phyloP scores from a whole-genome alignment of 2,888 invertebrate genomes.

The Papilio gigon region DNA sequence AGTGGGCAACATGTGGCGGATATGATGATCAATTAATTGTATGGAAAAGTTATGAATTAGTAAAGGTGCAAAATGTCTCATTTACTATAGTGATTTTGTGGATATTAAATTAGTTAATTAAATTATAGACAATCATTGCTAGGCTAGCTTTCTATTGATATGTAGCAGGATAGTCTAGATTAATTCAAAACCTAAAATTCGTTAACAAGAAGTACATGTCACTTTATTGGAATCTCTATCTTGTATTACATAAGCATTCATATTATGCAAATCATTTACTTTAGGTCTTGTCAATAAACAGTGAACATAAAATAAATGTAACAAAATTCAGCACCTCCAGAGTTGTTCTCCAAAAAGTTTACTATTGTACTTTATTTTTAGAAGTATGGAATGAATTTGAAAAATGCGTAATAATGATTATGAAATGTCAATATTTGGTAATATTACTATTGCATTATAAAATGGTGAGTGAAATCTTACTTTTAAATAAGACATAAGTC shows the following conservation, averaged over 20 bases:
- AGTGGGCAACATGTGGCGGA: too few relatives aligned
- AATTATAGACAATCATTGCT: not conserved
- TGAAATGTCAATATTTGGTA: not conserved
- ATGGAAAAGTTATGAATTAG: not conserved
- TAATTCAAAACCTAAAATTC: slow-evolving; percentile 1
- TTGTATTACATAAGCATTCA: not conserved
- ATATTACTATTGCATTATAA: not conserved
- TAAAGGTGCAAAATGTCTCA: not conserved
- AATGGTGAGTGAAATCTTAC: not conserved
- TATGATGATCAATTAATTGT: too few relatives aligned
- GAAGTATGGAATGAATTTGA: not conserved
- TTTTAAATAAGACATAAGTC: not conserved
- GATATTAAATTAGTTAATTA: not conserved
- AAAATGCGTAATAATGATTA: not conserved
- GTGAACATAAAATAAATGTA: slow-evolving; percentile 6
- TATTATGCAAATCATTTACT: not conserved
- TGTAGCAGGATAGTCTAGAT: not conserved
- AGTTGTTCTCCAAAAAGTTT: not conserved
- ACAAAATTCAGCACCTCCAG: slow-evolving; percentile 30
- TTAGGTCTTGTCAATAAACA: not conserved
- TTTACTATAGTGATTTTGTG: not conserved
- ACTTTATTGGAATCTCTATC: not conserved
- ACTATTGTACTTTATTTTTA: slow-evolving; percentile 17
- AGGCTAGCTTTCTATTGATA: slow-evolving; percentile 1
- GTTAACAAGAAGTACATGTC: not conserved